Evolutionary conservation across 2,797 vertebrate genomes (phyloP).

Genomic region (Sebastes itinus): DNA sequence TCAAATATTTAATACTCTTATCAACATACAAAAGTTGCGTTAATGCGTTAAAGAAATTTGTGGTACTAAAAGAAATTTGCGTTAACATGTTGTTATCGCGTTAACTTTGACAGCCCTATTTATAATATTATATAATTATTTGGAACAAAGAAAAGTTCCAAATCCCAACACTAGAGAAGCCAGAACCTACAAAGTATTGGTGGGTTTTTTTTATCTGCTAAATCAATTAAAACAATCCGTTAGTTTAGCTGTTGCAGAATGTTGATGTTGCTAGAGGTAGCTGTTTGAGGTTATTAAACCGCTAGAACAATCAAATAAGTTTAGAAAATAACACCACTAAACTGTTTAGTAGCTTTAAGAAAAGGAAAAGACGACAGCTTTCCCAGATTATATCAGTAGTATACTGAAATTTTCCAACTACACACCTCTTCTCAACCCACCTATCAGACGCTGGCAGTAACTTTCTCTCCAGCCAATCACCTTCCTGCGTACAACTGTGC

Average conservation of each 20-base stretch:
- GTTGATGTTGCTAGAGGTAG: neutral
- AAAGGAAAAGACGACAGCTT: neutral
- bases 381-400: neutral
- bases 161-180: neutral
- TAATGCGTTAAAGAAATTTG: too few species aligned
- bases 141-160: neutral
- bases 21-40: too few species aligned
- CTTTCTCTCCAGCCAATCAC: neutral
- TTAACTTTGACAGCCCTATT: too few species aligned
- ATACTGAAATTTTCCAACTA: neutral
- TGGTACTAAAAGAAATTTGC: accelerated
- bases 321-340: neutral
- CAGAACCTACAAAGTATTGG: neutral
- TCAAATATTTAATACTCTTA: too few species aligned
- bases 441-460: neutral
- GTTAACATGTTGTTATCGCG: too few species aligned
- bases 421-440: neutral
- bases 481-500: neutral
- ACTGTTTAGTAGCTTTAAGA: neutral
- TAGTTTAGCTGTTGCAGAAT: too few species aligned
- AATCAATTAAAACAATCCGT: too few species aligned
- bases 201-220: neutral
- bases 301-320: neutral
- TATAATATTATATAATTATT: too few species aligned
- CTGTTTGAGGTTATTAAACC: neutral